A percentile compares a stretch with the other conserved stretches of the same genome.
phyloP scores from a whole-genome alignment of 2,888 invertebrate genomes.

The Tetheella fluctuosa region DNA sequence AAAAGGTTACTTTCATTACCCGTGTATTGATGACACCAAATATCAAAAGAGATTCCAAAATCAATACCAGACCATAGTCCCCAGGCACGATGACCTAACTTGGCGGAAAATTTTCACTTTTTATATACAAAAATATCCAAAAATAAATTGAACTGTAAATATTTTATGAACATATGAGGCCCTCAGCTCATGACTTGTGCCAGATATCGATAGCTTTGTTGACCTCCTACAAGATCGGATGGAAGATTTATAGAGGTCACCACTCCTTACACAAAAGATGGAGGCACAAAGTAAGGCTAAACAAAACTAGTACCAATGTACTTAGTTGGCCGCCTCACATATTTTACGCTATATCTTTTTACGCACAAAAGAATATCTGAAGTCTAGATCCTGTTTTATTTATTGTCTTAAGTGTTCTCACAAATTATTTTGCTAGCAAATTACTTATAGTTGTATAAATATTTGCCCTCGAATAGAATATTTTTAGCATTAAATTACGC shows the following conservation, averaged over 20 bases:
- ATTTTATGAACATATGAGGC: not conserved
- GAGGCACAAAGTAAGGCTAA: slow-evolving; percentile 41
- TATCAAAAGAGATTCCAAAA: too few species aligned
- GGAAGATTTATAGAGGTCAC: slow-evolving; percentile 72
- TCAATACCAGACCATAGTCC: too few species aligned
- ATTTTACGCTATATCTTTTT: slow-evolving; percentile 25
- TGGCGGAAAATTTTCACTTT: too few species aligned
- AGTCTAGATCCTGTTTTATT: slow-evolving; percentile 7
- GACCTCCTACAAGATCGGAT: slow-evolving; percentile 58
- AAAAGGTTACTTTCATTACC: too few species aligned
- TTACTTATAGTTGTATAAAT: not conserved
- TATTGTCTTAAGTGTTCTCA: not conserved
- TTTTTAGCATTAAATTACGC: not conserved
- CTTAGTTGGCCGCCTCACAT: slow-evolving; percentile 23
- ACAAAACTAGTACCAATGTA: slow-evolving; percentile 36
- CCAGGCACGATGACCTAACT: too few species aligned
- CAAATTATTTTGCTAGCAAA: not conserved
- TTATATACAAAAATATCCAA: too few species aligned
- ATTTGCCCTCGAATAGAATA: not conserved
- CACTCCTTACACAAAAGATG: slow-evolving; percentile 57
- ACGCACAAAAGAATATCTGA: slow-evolving; percentile 17
- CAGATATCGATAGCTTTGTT: slow-evolving; percentile 48
- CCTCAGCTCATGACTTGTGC: slow-evolving; percentile 26
- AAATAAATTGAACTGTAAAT: too few species aligned
- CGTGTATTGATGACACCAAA: too few species aligned